Evolutionary conservation across 2,113 vertebrate genomes (phyloP), one percentile per base, ranked within the genome.

Genomic region (Sapayoa aenigma): DNA sequence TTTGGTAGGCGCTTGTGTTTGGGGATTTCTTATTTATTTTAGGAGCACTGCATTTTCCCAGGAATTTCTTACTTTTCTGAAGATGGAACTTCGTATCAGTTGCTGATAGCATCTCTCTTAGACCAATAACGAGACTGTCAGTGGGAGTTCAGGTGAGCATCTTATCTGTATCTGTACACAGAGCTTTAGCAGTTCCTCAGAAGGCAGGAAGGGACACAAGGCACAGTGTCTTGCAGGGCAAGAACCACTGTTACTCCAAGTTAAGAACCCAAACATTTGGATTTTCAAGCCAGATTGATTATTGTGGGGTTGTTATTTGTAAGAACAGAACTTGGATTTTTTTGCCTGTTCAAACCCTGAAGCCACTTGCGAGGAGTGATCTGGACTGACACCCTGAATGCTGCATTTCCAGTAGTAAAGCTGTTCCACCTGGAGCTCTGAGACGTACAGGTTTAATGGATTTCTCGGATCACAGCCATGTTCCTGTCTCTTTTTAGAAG

Each of bases 201-300:
- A 23, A 22, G 50, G 59, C 42, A 88, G 18, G 18, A 59, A 88
- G 50, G 50, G 42, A 35, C 44, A 30, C 35, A 15, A 49, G 35
- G 25, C 35, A 44, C 53, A 22, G 30, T 5, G 13, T 47, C 47
- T 21, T 14, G 16, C 58, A 41, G 41, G 41, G 41, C 16, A 80
- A 65, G 49, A 35, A 4, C 7, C 17, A 1, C 5, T 2, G 2
- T 18, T 46, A 9, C 9, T 53, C 53, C 0, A 0, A 33, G 41
- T 20, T 50, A 14, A 47, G 30, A 52, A 37, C 0, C 0, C 5
- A 37, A 30, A 3, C 0, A 1, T 14, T 2, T 4, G 31, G 24
- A 4, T 44, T 74, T 89, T 78, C 6, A 11, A 31, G 28, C 5
- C 4, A 3, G 19, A 4, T 47, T 17, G 13, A n/a, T n/a, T n/a